phyloP scores from a whole-genome alignment of 1,140 invertebrate genomes.

The Bombus difficillimus region DNA sequence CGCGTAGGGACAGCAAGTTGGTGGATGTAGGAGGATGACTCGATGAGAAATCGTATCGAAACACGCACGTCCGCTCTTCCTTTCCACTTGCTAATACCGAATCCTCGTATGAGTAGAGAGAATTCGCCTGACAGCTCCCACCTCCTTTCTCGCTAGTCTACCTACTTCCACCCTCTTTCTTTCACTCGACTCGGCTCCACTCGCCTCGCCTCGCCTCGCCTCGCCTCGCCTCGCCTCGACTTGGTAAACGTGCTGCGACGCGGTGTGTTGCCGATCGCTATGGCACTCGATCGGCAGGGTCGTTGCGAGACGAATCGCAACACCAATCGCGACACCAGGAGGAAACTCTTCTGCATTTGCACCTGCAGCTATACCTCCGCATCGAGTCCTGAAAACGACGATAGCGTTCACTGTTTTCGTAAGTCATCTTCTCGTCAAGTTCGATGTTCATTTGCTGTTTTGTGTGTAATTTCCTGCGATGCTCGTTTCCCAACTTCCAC shows the following conservation, averaged over 20 bases:
- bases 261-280: neutral
- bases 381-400: slow-evolving; percentile 50
- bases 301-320: slow-evolving; percentile 12
- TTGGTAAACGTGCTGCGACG: neutral
- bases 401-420: slow-evolving; percentile 40
- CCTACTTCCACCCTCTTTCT: slow-evolving; percentile 3
- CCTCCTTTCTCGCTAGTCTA: neutral
- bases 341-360: slow-evolving; percentile 46
- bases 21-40: slow-evolving; percentile 9
- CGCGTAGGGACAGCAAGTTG: neutral
- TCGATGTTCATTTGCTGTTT: neutral
- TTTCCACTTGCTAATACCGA: slow-evolving; percentile 17
- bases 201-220: neutral
- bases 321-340: slow-evolving; percentile 3
- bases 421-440: slow-evolving; percentile 13
- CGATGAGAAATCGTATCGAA: slow-evolving; percentile 45
- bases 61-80: slow-evolving; percentile 52
- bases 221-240: neutral
- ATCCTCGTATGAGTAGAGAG: neutral
- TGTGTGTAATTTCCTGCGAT: neutral
- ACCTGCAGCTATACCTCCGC: slow-evolving; percentile 38
- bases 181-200: neutral
- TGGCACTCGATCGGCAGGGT: slow-evolving; percentile 47
- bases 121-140: slow-evolving; percentile 20
- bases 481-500: neutral